Base-by-base conservation (phyloP, 2,888 invertebrate genomes). In the Linnaemya tessellans region DNA sequence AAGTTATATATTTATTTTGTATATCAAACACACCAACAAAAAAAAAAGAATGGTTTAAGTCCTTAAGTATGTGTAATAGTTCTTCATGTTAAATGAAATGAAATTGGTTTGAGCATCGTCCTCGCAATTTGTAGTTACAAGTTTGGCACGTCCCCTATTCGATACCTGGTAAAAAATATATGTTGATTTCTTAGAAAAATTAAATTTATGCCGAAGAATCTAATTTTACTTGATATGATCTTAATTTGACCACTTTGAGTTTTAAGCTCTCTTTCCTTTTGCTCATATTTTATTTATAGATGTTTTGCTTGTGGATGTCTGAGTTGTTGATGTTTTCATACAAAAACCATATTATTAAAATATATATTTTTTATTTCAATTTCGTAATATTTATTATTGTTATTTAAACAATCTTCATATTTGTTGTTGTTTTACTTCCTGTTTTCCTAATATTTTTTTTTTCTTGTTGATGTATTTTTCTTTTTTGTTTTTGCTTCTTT, bases 201-300 rank as follows among this genome's bases (percentile, higher is more conserved):
- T n/a, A n/a, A n/a, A n/a, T n/a, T n/a, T n/a, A n/a, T n/a, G n/a
- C n/a, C n/a, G n/a, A n/a, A n/a, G n/a, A n/a, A n/a, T n/a, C n/a
- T n/a, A n/a, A n/a, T n/a, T n/a, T n/a, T n/a, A n/a, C n/a, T n/a
- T n/a, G n/a, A n/a, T n/a, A n/a, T n/a, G n/a, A n/a, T 35, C 35
- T 35, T 35, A 35, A 35, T 41, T 67, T 38, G 18, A 41, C 67
- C 20, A 64, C 64, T 70, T 58, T 49, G 75, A 70, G 81, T 75
- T 81, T n/a, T 46, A 64, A 64, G 64, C 43, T 68, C 60, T 62
- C 62, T 71, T 82, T 3, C 62, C 62, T 65, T 18, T 25, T 25
- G 5, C 1, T 56, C n/a, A n/a, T 65, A 4, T 65, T 71, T 25
- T 70, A n/a, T 11, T 30, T 51, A 7, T 35, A 35, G 35, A 35